A percentile compares a stretch with the other conserved stretches of the same genome.
Conservation (phyloP, 2,888 invertebrate species). For the Synergus gifuensis region DNA sequence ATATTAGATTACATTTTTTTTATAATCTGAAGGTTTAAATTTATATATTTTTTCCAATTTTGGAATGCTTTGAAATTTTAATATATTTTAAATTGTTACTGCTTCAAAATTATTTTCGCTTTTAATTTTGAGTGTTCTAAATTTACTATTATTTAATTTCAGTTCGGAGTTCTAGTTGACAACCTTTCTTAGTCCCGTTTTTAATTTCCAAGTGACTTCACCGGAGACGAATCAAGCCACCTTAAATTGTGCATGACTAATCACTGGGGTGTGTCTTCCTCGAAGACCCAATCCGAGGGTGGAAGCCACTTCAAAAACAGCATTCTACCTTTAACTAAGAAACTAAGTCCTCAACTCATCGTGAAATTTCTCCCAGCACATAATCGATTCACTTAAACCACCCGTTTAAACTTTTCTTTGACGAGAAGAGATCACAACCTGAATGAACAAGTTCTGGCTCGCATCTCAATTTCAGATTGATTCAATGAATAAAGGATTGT, state of each 20-base stretch:
- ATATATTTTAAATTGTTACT: too few species aligned
- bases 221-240: not conserved
- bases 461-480: slow-evolving; percentile 15
- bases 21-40: too few species aligned
- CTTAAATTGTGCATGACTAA: slow-evolving; percentile 39
- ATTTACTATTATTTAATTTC: not conserved
- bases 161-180: not conserved
- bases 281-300: slow-evolving; percentile 7
- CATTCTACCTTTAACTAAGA: slow-evolving; percentile 9
- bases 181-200: slow-evolving; percentile 6
- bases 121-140: too few species aligned
- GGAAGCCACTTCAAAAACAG: slow-evolving; percentile 6
- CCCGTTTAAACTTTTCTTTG: not conserved
- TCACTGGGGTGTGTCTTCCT: slow-evolving; percentile 22
- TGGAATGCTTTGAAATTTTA: too few species aligned
- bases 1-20: too few species aligned
- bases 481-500: slow-evolving; percentile 4
- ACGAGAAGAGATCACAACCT: slow-evolving; percentile 1
- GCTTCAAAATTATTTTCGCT: too few species aligned
- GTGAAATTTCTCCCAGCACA: slow-evolving; percentile 24
- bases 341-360: slow-evolving; percentile 21
- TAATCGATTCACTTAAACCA: slow-evolving; percentile 39
- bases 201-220: slow-evolving; percentile 34
- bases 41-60: too few species aligned
- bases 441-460: slow-evolving; percentile 6